phyloP scores from a whole-genome alignment of 2,113 vertebrate genomes.

The Centropus bengalensis region DNA sequence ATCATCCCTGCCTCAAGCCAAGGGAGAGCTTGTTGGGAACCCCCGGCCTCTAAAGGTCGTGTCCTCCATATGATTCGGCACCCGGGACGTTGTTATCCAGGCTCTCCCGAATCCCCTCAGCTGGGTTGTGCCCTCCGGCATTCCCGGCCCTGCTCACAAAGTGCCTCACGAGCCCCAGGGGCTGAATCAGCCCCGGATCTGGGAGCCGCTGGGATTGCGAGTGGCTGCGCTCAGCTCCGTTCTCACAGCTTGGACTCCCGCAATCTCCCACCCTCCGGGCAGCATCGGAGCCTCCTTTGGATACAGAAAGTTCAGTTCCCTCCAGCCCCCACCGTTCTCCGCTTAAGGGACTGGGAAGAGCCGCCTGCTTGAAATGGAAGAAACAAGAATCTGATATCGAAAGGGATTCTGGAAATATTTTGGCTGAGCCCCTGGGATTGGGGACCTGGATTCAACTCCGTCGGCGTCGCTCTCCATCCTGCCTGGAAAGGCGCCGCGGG shows the following conservation, averaged over 20 bases:
- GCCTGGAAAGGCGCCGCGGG: fast-evolving
- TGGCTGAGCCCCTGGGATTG: not conserved
- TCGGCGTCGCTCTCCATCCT: not conserved
- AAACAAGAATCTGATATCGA: not conserved
- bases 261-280: not conserved
- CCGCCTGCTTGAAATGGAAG: not conserved
- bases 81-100: not conserved
- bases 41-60: not conserved
- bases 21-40: fast-evolving
- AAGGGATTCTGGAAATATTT: not conserved
- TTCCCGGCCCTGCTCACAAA: not conserved
- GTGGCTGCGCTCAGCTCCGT: not conserved
- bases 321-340: not conserved
- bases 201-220: not conserved
- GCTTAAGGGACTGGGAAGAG: not conserved
- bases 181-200: not conserved
- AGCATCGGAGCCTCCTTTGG: not conserved
- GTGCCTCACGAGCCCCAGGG: not conserved
- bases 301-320: not conserved
- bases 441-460: not conserved
- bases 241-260: not conserved
- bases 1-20: fast-evolving
- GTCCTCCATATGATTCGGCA: not conserved
- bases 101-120: not conserved
- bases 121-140: fast-evolving